Evolutionary conservation across 2,888 invertebrate species (phyloP).

Genomic region (Caenorhabditis imperialis): DNA sequence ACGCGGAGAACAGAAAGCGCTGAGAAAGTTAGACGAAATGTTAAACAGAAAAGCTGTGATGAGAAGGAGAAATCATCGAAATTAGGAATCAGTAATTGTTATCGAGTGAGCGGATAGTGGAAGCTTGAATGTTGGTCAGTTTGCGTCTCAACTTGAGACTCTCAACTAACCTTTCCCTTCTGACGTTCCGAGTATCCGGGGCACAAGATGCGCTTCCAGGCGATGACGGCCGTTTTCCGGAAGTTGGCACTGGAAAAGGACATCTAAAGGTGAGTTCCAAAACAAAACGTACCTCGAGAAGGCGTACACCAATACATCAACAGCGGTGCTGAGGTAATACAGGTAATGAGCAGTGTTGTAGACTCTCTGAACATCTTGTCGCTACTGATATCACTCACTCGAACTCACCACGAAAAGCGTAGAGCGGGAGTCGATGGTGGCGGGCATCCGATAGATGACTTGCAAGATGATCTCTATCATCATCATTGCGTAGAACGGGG

Average conservation of each 20-base stretch:
- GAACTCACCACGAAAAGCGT: constrained; percentile 58
- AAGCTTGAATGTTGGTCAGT: no score
- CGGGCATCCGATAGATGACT: constrained; percentile 57
- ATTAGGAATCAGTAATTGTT: neutral
- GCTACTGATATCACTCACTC: no score
- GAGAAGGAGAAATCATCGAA: neutral
- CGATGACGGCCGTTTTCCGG: constrained; percentile 74
- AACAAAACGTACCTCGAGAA: constrained; percentile 74
- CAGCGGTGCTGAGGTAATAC: constrained; percentile 76
- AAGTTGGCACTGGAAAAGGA: constrained; percentile 76
- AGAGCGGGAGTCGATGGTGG: constrained; percentile 46
- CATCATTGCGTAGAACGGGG: constrained; percentile 74
- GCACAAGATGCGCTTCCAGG: constrained; percentile 70
- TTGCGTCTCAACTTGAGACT: no score
- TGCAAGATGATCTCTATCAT: constrained; percentile 62
- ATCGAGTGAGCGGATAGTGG: no score
- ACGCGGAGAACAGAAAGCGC: constrained; percentile 39
- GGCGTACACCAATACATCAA: constrained; percentile 77
- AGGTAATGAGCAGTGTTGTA: constrained; percentile 76
- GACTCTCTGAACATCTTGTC: constrained; percentile 59
- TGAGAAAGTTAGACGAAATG: constrained; percentile 15
- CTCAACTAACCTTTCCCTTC: constrained; percentile 45
- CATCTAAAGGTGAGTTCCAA: no score
- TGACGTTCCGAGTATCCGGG: constrained; percentile 50
- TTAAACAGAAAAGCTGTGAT: neutral